Evolutionary conservation across 2,797 vertebrate genomes (phyloP).

Genomic region (Syncerus caffer): DNA sequence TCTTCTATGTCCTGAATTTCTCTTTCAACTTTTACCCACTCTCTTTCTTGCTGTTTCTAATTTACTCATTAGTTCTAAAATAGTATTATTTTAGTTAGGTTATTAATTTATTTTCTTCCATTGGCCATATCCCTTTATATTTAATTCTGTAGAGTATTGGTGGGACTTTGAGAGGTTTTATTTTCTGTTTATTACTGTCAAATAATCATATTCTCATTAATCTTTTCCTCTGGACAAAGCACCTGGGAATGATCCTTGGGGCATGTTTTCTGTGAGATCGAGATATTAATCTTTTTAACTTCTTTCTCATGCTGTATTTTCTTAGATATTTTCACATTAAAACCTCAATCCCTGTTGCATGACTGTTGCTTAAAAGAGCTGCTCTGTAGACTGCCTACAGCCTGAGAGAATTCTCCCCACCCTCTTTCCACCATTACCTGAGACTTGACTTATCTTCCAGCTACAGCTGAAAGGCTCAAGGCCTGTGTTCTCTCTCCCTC

Average conservation of each 20-base stretch:
- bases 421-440: not conserved
- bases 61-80: not conserved
- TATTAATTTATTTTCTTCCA: not conserved
- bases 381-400: not conserved
- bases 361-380: not conserved
- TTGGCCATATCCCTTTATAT: not conserved
- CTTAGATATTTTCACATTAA: not conserved
- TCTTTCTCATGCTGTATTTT: not conserved
- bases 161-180: not conserved
- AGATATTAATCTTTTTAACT: not conserved
- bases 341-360: not conserved
- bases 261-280: not conserved
- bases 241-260: not conserved
- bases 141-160: not conserved
- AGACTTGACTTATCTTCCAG: not conserved
- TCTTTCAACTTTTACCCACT: not conserved
- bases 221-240: not conserved
- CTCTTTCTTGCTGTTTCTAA: not conserved
- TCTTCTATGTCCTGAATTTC: not conserved
- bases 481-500: fast-evolving
- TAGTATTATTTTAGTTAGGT: not conserved
- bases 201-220: not conserved
- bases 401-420: not conserved
- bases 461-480: not conserved
- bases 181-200: not conserved